These are phyloP conservation scores for Onychostruthus taczanowskii DNA, from an alignment of 2,113 vertebrate species.

Conservation along the genomic window DNA sequence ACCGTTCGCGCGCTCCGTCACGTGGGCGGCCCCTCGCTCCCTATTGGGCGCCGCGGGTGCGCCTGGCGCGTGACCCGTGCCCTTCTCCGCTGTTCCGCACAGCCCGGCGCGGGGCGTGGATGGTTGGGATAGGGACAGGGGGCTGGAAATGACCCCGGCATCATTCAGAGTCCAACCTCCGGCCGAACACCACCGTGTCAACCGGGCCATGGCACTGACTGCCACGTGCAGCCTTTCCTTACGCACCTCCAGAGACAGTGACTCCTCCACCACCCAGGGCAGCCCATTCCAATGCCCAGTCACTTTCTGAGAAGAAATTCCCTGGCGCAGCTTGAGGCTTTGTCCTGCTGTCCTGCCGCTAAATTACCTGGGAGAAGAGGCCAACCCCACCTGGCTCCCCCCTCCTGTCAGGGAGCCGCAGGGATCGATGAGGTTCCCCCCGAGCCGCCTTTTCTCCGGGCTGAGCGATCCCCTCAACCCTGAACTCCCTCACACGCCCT, in stretches of 20 bases:
- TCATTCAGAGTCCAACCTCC: fast-evolving
- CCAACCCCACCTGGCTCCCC: fast-evolving
- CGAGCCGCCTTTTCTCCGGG: neutral
- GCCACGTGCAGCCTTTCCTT: neutral
- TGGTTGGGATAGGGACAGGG: fast-evolving
- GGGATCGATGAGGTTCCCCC: fast-evolving
- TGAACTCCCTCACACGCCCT: neutral
- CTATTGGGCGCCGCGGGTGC: neutral
- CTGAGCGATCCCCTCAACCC: neutral
- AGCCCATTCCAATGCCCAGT: neutral
- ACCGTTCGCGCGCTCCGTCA: neutral
- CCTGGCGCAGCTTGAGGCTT: neutral
- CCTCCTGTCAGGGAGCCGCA: no score
- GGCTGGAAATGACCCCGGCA: fast-evolving
- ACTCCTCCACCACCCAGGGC: neutral
- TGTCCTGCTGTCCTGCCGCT: no score
- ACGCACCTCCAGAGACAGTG: no score
- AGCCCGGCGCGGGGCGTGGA: fast-evolving
- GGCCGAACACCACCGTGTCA: fast-evolving
- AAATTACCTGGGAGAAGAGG: neutral
- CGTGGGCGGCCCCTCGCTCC: neutral
- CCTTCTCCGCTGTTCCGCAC: fast-evolving
- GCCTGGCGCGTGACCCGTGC: neutral
- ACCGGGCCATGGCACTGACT: fast-evolving
- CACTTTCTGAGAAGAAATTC: neutral